Conservation (phyloP, 2,797 vertebrate genomes). For the Triplophysa bombifrons region DNA sequence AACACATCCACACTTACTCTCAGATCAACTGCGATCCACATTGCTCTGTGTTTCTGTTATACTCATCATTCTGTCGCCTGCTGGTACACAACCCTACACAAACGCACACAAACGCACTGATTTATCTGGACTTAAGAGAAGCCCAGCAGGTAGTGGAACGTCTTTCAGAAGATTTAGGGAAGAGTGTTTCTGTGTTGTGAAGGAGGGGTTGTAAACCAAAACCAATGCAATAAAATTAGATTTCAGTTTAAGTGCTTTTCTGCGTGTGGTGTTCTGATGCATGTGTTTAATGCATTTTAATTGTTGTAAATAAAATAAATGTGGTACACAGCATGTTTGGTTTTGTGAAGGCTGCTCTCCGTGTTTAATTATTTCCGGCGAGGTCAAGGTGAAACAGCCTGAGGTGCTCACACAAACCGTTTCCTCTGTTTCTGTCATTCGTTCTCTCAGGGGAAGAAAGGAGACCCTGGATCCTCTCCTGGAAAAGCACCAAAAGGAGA, state of each 20-base stretch:
- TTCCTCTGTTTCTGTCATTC: background rate
- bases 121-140: slow-evolving; percentile 23
- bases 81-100: slow-evolving; percentile 1
- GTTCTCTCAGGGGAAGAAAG: slow-evolving; percentile 86
- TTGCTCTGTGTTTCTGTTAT: slow-evolving; percentile 30
- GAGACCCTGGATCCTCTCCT: slow-evolving; percentile 92
- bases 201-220: slow-evolving; percentile 18
- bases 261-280: background rate
- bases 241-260: background rate
- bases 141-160: slow-evolving; percentile 24
- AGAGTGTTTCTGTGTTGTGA: slow-evolving; percentile 5
- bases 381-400: slow-evolving; percentile 12
- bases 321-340: background rate
- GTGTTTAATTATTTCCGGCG: slow-evolving; percentile 6
- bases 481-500: slow-evolving; percentile 88
- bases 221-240: background rate
- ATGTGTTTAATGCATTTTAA: background rate
- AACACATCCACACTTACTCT: background rate
- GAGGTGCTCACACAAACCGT: background rate
- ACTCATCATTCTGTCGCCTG: slow-evolving; percentile 19
- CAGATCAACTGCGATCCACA: background rate
- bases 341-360: slow-evolving; percentile 6
- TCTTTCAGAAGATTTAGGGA: slow-evolving; percentile 17
- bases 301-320: background rate
- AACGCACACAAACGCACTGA: slow-evolving; percentile 13